Evolutionary conservation across 2,888 invertebrate genomes (phyloP).

Genomic region (Drosophila acutilabella): DNA sequence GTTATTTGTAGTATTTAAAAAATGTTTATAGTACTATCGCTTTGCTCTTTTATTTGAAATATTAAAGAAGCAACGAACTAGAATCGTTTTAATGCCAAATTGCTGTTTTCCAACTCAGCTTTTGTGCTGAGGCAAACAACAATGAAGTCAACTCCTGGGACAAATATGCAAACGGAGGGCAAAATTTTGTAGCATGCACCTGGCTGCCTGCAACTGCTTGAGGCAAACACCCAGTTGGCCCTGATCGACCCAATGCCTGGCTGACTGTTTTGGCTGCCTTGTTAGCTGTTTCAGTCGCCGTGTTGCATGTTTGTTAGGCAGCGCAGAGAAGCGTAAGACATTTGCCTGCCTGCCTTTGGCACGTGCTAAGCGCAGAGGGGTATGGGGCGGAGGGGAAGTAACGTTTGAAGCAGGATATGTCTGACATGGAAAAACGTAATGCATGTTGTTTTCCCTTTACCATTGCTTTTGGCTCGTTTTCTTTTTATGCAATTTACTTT

Average conservation of each 20-base stretch:
- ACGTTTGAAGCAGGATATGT: background rate
- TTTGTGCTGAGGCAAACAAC: conserved; percentile 27
- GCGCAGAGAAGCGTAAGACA: conserved; percentile 70
- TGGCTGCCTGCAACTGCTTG: conserved; percentile 37
- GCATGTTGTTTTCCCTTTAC: conserved; percentile 56
- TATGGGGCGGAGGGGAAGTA: background rate
- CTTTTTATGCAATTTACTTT: conserved; percentile 72
- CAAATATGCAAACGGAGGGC: conserved; percentile 60
- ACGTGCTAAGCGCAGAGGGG: conserved; percentile 12
- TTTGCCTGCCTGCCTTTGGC: conserved; percentile 58
- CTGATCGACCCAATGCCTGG: too few relatives aligned
- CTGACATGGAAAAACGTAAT: conserved; percentile 29
- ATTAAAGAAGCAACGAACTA: conserved; percentile 18
- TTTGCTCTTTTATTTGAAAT: conserved; percentile 1
- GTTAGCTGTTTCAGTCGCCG: conserved; percentile 62
- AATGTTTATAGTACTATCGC: background rate
- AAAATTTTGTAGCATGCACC: conserved; percentile 51
- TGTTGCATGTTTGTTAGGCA: conserved; percentile 73
- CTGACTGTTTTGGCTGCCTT: conserved; percentile 43
- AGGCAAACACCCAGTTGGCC: background rate
- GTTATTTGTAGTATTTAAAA: background rate
- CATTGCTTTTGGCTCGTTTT: conserved; percentile 42
- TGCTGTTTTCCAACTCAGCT: background rate
- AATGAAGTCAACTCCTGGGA: conserved; percentile 28
- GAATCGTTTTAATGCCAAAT: conserved; percentile 23